Base-by-base conservation (phyloP, 2,113 vertebrate species). In the Podarcis cretensis region DNA sequence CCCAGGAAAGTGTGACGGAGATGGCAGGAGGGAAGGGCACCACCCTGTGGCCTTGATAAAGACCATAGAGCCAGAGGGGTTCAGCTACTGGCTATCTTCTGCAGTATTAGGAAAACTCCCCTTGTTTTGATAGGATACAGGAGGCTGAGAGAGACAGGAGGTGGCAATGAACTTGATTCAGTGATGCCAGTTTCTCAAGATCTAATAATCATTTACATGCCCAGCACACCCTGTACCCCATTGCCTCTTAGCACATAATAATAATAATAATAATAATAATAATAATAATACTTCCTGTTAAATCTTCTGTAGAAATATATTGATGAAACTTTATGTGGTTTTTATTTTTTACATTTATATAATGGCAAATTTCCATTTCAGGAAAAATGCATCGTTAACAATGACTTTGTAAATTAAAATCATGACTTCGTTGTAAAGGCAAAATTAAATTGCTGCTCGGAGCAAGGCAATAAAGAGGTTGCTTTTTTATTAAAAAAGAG, bases 401-500 rank as follows among this genome's bases (percentile, higher is more conserved):
- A 54, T 81, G 84, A 92, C 80, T 96, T 96, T 91, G 35, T 96
- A 92, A 93, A 82, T 91, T 95, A 85, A 92, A 93, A 94, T 96
- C 1, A n/a, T 95, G 27, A 89, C 82, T 93, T 90, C 89, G 1
- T 93, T 94, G 91, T 94, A 89, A 90, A 94, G 90, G 89, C 2
- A 48, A 35, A 18, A 54, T 48, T 76, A 25, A 63, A 63, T 87
- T 93, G 68, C 37, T 93, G 80, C 91, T 94, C 81, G 85, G 82
- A 96, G 93, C 93, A 89, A 94, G 93, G 65, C 71, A 91, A 92
- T 93, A 95, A 95, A 95, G 90, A 92, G 16, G 8, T 89, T 43
- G 6, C 40, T 43, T 43, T 84, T 86, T 90, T 92, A 92, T 94
- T 92, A 37, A 37, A 87, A 88, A 59, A 16, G 16, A 59, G 40